Conservation (phyloP, 2,888 invertebrate species). For the Sphaerolaimus hirsutus region DNA sequence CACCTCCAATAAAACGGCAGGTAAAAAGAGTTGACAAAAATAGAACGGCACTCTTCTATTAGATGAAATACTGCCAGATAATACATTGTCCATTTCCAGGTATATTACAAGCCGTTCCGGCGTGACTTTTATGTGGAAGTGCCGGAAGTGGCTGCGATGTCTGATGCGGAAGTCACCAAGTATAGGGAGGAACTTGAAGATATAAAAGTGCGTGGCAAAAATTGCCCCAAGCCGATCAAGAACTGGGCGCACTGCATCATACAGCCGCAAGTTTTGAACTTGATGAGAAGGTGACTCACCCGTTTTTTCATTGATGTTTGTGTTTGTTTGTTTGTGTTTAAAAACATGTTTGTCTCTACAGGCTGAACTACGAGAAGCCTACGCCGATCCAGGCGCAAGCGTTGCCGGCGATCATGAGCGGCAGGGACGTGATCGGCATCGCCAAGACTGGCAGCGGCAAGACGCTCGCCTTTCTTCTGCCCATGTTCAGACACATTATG, state of each 20-base stretch:
- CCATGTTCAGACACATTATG: constrained; percentile 83
- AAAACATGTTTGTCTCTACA: constrained; percentile 11
- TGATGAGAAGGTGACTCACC: constrained; percentile 47
- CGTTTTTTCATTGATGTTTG: background rate
- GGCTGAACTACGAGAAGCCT: constrained; percentile 61
- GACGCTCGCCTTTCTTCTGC: constrained; percentile 83
- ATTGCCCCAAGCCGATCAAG: constrained; percentile 74
- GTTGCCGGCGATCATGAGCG: constrained; percentile 63
- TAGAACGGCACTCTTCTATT: too few species aligned
- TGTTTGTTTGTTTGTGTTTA: background rate
- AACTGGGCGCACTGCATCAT: constrained; percentile 97
- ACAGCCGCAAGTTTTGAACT: constrained; percentile 74
- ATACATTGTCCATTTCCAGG: constrained; percentile 19
- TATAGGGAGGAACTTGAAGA: constrained; percentile 57
- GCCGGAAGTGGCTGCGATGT: constrained; percentile 77
- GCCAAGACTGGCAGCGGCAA: constrained; percentile 98
- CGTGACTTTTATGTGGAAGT: constrained; percentile 89
- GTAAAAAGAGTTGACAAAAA: too few species aligned
- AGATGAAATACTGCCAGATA: too few species aligned
- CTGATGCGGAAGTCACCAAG: constrained; percentile 37
- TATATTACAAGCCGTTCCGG: constrained; percentile 63
- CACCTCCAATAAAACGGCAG: too few species aligned
- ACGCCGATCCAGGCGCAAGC: constrained; percentile 96
- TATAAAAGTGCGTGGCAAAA: constrained; percentile 79
- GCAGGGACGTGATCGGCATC: constrained; percentile 86